Evolutionary conservation across 2,113 vertebrate genomes (phyloP), one percentile per base, ranked within the genome.

Genomic region (Leuciscus idus): DNA sequence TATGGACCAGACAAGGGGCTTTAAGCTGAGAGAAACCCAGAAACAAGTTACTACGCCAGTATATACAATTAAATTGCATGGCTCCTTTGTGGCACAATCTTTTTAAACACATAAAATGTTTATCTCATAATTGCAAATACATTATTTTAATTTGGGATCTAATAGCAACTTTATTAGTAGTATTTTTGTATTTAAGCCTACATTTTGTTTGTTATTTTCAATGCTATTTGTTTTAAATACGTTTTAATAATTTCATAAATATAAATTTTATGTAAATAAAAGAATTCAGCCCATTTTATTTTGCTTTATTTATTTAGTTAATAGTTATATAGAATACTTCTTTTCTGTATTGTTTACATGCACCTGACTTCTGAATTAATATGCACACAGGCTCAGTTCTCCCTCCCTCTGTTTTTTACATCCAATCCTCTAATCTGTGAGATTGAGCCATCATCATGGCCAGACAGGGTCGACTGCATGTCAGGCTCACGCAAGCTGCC

Each of bases 351-450:
- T 15, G 12, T 13, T 48, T 15, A 1, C n/a, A 50, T 50, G 23
- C 43, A 74, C 43, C 10, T 48, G 70, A 5, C 43, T 75, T 75
- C 43, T 75, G 43, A 50, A 28, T 50, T 8, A 75, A 26, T 74
- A 12, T 26, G 3, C 26, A 81, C 36, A 48, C 59, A 21, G 39
- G 39, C 79, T 66, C 39, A 66, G 9, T 66, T 81, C 23, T 28
- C 59, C 64, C 59, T 26, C 59, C 13, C 2, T 80, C 33, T 55
- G 3, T n/a, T 72, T 50, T 70, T n/a, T 39, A 46, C 46, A 50
- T 83, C n/a, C 26, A 55, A 36, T 76, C 43, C 23, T 62, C 28
- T 89, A 76, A 75, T 80, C 70, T 81, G 59, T 26, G 62, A 81
- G 79, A 66, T 48, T 81, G 79, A 81, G 59, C 59, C 10, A 6